Percentiles rank a stretch among this genome's conserved stretches.
Evolutionary conservation across 2,113 vertebrate genomes (phyloP).

Genomic region (Hylia prasina): DNA sequence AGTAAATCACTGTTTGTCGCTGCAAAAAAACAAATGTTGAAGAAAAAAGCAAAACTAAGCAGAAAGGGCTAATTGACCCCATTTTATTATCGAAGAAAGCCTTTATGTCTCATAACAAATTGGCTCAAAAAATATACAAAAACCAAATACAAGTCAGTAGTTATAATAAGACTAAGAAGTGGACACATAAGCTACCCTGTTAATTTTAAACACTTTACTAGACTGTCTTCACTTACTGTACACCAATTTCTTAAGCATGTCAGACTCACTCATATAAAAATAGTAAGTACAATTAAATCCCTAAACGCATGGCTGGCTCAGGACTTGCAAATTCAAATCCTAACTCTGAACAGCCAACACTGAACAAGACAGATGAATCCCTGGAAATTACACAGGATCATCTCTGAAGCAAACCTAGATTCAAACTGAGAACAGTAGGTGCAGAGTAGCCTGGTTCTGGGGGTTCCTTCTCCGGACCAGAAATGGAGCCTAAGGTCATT

Average conservation of each 20-base stretch:
- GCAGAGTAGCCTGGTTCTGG: background rate
- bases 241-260: background rate
- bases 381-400: background rate
- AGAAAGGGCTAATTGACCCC: background rate
- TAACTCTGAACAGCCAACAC: background rate
- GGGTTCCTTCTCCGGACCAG: background rate
- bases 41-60: background rate
- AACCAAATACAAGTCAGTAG: background rate
- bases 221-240: background rate
- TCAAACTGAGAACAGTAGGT: background rate
- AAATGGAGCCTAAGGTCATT: background rate
- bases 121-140: background rate
- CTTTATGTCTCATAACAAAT: background rate
- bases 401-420: background rate
- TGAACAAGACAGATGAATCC: rapidly evolving
- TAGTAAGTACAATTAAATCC: background rate
- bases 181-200: background rate
- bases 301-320: background rate
- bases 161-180: background rate
- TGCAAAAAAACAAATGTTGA: background rate
- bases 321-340: background rate
- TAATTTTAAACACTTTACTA: background rate
- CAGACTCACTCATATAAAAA: background rate
- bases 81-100: background rate
- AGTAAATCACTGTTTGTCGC: background rate